Conservation (phyloP, 2,797 vertebrate genomes). For the Enteromius afrohamiltoni region DNA sequence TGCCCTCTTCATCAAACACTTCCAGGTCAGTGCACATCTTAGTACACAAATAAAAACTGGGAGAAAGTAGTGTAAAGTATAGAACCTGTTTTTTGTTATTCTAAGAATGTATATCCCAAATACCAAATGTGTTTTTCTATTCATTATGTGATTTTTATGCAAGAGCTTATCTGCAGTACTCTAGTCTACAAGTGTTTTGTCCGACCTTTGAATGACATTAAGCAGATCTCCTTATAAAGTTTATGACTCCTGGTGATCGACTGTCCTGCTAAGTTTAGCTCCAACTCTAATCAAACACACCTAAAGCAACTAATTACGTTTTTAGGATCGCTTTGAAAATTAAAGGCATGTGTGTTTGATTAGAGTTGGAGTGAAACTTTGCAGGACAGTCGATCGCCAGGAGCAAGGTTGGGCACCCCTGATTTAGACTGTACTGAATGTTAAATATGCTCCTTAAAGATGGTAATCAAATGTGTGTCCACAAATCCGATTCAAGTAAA, state of each 20-base stretch:
- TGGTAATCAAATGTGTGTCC: not conserved
- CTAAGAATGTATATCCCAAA: not conserved
- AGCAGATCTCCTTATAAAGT: not conserved
- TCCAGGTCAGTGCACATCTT: constrained; percentile 80
- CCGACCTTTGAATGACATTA: not conserved
- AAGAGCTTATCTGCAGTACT: not conserved
- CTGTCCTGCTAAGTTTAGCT: too few relatives aligned
- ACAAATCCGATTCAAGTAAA: not conserved
- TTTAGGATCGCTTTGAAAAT: too few relatives aligned
- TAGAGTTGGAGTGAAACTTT: too few relatives aligned
- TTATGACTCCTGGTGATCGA: too few relatives aligned
- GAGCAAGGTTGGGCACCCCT: too few relatives aligned
- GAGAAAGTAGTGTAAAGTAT: too few relatives aligned
- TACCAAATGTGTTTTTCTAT: not conserved
- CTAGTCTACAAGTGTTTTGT: not conserved
- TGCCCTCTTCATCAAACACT: constrained; percentile 83
- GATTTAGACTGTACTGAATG: not conserved
- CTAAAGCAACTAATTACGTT: too few relatives aligned
- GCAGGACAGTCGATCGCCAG: too few relatives aligned
- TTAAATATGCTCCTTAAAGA: not conserved
- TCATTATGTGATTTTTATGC: not conserved
- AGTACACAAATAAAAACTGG: not conserved
- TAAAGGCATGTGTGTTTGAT: too few relatives aligned
- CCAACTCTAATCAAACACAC: too few relatives aligned
- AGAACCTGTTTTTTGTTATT: not conserved